Percentiles rank a stretch among this genome's conserved stretches.
Evolutionary conservation across 2,797 vertebrate species (phyloP).

Genomic region (Valencia hispanica): DNA sequence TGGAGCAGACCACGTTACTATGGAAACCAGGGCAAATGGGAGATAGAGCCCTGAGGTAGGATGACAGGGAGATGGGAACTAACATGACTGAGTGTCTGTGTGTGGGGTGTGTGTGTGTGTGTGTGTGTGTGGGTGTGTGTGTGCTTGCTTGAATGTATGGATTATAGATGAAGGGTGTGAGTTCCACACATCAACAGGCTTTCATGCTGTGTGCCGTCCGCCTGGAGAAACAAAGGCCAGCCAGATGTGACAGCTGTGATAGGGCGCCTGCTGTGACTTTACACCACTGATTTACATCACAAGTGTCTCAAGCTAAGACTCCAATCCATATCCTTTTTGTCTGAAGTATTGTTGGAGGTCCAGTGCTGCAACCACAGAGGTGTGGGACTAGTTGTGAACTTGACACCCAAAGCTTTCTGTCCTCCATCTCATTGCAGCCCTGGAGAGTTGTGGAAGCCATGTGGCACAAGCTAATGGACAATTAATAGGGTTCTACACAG

Average conservation of each 20-base stretch:
- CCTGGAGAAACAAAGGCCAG: slow-evolving; percentile 51
- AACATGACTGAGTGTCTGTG: slow-evolving; percentile 3
- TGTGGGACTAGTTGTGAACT: slow-evolving; percentile 8
- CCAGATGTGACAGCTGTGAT: slow-evolving; percentile 50
- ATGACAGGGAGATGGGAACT: slow-evolving; percentile 32
- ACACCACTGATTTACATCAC: slow-evolving; percentile 14
- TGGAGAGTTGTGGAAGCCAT: slow-evolving; percentile 43
- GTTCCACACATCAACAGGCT: slow-evolving; percentile 29
- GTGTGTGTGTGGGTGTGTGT: slow-evolving; percentile 14
- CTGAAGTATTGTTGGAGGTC: slow-evolving; percentile 1
- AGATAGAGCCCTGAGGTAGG: slow-evolving; percentile 53
- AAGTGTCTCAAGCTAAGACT: not conserved
- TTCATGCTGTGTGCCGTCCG: slow-evolving; percentile 22
- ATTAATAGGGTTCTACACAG: slow-evolving; percentile 76
- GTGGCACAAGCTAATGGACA: slow-evolving; percentile 74
- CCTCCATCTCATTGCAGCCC: slow-evolving; percentile 22
- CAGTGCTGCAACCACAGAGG: not conserved
- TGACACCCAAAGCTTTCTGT: slow-evolving; percentile 5
- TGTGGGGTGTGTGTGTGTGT: slow-evolving; percentile 8
- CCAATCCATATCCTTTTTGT: slow-evolving; percentile 13
- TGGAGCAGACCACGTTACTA: slow-evolving; percentile 65
- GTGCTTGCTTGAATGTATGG: slow-evolving; percentile 28
- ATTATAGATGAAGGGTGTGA: slow-evolving; percentile 6
- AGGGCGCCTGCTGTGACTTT: slow-evolving; percentile 24
- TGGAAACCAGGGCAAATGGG: slow-evolving; percentile 74